Evolutionary conservation across 2,113 vertebrate species (phyloP), one percentile per base, ranked within the genome.

Genomic region (Cervus canadensis): DNA sequence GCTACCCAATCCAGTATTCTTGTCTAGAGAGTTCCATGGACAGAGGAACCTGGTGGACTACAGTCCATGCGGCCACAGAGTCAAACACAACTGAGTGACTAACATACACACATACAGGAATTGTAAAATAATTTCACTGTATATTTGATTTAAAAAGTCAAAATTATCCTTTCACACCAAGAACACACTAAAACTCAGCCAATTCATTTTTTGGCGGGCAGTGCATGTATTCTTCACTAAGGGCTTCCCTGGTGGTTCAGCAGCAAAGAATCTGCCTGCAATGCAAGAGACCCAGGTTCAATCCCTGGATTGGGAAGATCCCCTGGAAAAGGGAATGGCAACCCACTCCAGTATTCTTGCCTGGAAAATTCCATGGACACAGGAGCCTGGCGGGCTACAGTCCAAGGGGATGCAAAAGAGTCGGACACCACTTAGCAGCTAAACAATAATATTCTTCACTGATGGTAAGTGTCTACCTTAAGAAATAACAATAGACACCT

Each of bases 341-440:
- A 36, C 64, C 17, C 64, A 21, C 64, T 67, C 64, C 17, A 36
- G 17, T 36, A 36, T 21, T 21, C 33, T 21, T 36, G 17, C 33
- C 33, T 67, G 33, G 17, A 67, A 36, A 67, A 67, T 36, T 36
- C 64, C 64, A 67, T 2, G 64, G 17, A 67, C 17, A 36, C 4
- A 16, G 64, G 64, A 67, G 33, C 8, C 33, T 67, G 64, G n/a
- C 0, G 4, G 33, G 64, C 64, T 67, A 36, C 33, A 67, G 33
- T 67, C 33, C 33, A 67, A n/a, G 62, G 62, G 62, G 62, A 9
- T 67, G 62, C 62, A 67, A 67, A 64, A 64, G 62, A 67, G 33
- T n/a, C 33, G 15, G 33, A n/a, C 7, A n/a, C 0, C 7, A n/a
- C 62, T 67, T 17, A n/a, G 7, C 62, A n/a, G 48, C 62, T n/a